Evolutionary conservation across 2,113 vertebrate genomes (phyloP), one percentile per base, ranked within the genome.

Genomic region (Ciconia boyciana): DNA sequence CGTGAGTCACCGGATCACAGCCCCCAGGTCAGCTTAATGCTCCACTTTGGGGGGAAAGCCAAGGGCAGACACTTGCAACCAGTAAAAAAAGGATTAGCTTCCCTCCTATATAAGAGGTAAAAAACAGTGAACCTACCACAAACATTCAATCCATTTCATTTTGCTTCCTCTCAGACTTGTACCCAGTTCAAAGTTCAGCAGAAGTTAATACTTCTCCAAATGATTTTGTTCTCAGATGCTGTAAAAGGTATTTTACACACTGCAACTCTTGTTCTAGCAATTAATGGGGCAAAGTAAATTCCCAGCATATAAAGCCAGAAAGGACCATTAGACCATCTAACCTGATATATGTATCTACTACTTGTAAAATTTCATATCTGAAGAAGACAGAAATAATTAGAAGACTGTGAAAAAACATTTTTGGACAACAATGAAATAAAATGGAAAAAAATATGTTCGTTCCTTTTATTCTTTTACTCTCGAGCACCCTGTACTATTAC

Each of bases 161-260:
- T 17, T 61, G 83, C 77, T 94, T 87, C 91, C 95, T 91, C 87
- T 49, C 49, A 7, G 61, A 7, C 55, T 5, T 29, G 36, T 31
- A 60, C 49, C 58, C 80, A 36, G 72, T 39, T 66, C 91, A 61
- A 64, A 92, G 94, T 21, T 87, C 81, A 91, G 81, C 66, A 87
- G 72, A 93, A 90, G 74, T 78, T 68, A 77, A 46, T 6, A 68
- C 75, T 93, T 91, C 96, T 52, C 77, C 89, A 87, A 74, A 87
- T 2, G 3, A 55, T 29, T 81, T 6, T 34, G 71, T 41, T 66
- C 83, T 75, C 60, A 34, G 1, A 51, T 1, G 54, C 68, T 65
- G 18, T 13, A 29, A 61, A 58, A 66, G 32, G 44, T 9, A 21
- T 39, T 71, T 46, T 9, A 62, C 62, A 61, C 34, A 1, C 3